Percentiles rank a stretch among this genome's conserved stretches.
Evolutionary conservation across 2,888 invertebrate genomes (phyloP).

Genomic region (Macroteleia sp.): DNA sequence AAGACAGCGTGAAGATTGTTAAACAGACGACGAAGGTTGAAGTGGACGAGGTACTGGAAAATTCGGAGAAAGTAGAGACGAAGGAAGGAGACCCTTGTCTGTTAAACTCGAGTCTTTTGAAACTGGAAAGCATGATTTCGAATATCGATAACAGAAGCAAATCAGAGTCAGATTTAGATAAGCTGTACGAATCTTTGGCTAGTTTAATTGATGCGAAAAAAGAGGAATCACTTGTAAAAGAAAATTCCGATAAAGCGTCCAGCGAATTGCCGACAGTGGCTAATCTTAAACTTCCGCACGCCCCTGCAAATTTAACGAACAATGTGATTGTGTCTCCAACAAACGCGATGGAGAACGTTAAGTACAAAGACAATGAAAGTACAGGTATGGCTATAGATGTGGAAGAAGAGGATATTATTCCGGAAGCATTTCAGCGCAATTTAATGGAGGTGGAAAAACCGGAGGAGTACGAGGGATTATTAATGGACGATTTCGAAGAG

Average conservation of each 20-base stretch:
- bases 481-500: constrained; percentile 66
- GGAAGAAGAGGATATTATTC: constrained; percentile 69
- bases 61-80: constrained; percentile 80
- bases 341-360: constrained; percentile 32
- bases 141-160: constrained; percentile 74
- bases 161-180: constrained; percentile 13
- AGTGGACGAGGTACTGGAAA: constrained; percentile 81
- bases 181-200: constrained; percentile 32
- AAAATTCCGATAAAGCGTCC: neutral
- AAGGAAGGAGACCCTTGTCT: constrained; percentile 78
- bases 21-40: constrained; percentile 81
- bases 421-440: constrained; percentile 63
- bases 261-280: neutral
- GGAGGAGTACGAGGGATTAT: constrained; percentile 59
- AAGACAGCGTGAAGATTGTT: constrained; percentile 77
- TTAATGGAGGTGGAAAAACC: constrained; percentile 49
- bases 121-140: constrained; percentile 79
- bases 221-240: neutral
- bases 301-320: neutral
- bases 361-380: constrained; percentile 34
- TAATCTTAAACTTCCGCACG: neutral
- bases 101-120: constrained; percentile 79
- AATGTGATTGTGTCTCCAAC: constrained; percentile 29
- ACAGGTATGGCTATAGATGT: constrained; percentile 38
- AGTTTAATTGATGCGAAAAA: constrained; percentile 2